Evolutionary conservation across 2,888 invertebrate species (phyloP).

Genomic region (Barypeithes pellucidus): DNA sequence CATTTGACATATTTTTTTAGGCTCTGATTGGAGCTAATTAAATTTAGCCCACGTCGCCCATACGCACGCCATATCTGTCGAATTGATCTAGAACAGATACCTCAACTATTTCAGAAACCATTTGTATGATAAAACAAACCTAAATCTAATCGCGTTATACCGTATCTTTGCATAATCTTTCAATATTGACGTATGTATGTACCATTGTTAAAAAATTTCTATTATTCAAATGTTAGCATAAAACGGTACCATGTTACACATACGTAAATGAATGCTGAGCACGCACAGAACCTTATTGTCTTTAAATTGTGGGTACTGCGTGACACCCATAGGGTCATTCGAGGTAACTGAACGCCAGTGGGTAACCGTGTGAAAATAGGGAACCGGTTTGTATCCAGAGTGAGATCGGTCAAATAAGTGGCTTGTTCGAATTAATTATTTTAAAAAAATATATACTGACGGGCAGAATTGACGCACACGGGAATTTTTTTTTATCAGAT

Average conservation of each 20-base stretch:
- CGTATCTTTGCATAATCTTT: slow-evolving; percentile 7
- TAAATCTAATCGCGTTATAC: not conserved
- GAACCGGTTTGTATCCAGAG: too few relatives aligned
- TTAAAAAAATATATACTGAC: too few relatives aligned
- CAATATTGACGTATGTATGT: not conserved
- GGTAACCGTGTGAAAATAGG: too few relatives aligned
- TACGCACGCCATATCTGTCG: too few relatives aligned
- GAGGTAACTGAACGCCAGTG: too few relatives aligned
- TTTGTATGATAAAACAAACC: not conserved
- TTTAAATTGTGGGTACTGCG: slow-evolving; percentile 5
- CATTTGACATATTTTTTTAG: too few relatives aligned
- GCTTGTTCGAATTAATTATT: too few relatives aligned
- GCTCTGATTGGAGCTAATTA: too few relatives aligned
- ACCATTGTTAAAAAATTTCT: slow-evolving; percentile 28
- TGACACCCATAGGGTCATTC: not conserved
- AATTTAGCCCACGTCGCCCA: too few relatives aligned
- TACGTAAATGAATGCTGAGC: slow-evolving; percentile 32
- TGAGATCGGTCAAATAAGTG: too few relatives aligned
- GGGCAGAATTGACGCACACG: too few relatives aligned
- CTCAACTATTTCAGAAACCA: not conserved
- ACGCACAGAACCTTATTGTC: slow-evolving; percentile 25
- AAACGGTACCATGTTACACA: slow-evolving; percentile 40
- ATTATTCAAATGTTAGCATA: slow-evolving; percentile 28
- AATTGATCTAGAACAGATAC: not conserved
- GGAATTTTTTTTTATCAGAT: too few relatives aligned